phyloP scores from a whole-genome alignment of 2,797 vertebrate genomes.

The Eleutherodactylus coqui region DNA sequence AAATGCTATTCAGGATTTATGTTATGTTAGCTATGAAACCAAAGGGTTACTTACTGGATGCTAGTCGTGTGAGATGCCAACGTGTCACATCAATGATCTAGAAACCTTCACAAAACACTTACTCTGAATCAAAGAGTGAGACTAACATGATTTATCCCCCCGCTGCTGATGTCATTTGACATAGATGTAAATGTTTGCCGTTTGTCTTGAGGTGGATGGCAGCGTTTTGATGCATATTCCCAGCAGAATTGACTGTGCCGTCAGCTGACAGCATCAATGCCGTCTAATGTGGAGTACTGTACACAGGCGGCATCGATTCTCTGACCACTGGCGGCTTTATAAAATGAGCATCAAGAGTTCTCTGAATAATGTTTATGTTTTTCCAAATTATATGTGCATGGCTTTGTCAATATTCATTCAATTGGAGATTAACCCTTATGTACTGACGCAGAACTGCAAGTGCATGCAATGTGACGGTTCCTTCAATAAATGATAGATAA shows the following conservation, averaged over 20 bases:
- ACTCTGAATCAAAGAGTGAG: conserved; percentile 2
- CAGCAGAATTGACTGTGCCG: conserved; percentile 4
- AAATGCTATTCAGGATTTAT: neutral
- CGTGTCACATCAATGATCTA: conserved; percentile 25
- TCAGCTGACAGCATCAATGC: conserved; percentile 16
- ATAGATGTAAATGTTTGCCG: conserved; percentile 42
- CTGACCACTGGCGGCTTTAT: neutral
- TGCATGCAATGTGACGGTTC: neutral
- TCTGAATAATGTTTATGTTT: conserved; percentile 1
- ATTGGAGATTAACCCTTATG: neutral
- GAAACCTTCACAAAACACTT: conserved; percentile 29
- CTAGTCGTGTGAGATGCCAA: neutral
- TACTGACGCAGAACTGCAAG: neutral
- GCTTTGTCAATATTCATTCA: neutral
- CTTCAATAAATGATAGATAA: neutral
- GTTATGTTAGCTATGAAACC: neutral
- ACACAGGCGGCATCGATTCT: conserved; percentile 20
- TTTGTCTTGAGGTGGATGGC: conserved; percentile 20
- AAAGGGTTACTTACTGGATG: neutral
- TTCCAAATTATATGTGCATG: neutral
- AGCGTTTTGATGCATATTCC: conserved; percentile 26
- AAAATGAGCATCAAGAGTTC: neutral
- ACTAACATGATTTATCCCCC: conserved; percentile 26
- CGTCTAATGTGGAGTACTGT: neutral
- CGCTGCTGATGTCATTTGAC: conserved; percentile 31